Evolutionary conservation across 2,888 invertebrate species (phyloP).

Genomic region (Opisthograptis luteolata): DNA sequence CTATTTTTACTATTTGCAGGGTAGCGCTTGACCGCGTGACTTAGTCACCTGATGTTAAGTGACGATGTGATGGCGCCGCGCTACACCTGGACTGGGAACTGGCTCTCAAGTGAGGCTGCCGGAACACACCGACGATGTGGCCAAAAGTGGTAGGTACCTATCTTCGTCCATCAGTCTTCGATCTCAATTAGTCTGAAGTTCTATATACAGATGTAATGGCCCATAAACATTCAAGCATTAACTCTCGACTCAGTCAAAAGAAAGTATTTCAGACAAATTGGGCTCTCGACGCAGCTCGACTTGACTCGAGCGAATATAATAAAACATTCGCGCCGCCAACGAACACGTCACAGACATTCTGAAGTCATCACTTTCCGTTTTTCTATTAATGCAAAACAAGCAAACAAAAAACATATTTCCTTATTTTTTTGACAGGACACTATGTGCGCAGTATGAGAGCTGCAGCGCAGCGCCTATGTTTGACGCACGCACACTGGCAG

Average conservation of each 20-base stretch:
- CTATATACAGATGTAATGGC: not conserved
- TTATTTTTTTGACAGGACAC: slow-evolving; percentile 9
- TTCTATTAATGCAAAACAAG: slow-evolving; percentile 25
- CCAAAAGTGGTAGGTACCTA: no score
- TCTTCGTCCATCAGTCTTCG: not conserved
- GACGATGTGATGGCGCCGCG: no score
- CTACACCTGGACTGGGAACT: no score
- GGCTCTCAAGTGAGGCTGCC: no score
- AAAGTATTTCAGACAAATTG: slow-evolving; percentile 16
- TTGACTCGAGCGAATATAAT: slow-evolving; percentile 11
- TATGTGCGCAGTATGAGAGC: slow-evolving; percentile 8
- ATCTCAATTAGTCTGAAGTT: slow-evolving; percentile 5
- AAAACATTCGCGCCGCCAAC: slow-evolving; percentile 4
- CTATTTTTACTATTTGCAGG: no score
- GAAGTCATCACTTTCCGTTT: slow-evolving; percentile 25
- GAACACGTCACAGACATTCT: slow-evolving; percentile 3
- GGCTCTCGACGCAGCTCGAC: slow-evolving; percentile 7
- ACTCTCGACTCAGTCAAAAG: not conserved
- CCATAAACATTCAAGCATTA: slow-evolving; percentile 1
- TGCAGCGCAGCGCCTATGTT: not conserved
- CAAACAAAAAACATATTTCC: slow-evolving; percentile 29
- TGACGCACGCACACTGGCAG: not conserved
- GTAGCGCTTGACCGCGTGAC: no score
- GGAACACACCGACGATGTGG: no score
- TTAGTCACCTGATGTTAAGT: no score